These are phyloP conservation scores for Cataglyphis rosenhaueri DNA, from an alignment of 2,888 invertebrate species.

Conservation along the genomic window DNA sequence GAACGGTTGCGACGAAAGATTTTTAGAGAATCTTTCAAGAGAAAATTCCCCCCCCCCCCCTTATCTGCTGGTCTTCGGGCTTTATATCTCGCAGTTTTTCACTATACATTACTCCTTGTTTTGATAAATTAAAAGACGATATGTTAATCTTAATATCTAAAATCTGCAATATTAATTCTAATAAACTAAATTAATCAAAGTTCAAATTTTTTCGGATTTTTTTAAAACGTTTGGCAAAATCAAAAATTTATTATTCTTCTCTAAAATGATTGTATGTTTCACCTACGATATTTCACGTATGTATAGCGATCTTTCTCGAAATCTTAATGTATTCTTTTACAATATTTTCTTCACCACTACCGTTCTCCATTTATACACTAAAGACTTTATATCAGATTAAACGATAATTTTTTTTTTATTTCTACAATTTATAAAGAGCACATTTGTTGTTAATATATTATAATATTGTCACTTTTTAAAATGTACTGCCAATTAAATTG, in stretches of 20 bases:
- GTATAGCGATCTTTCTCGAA: background rate
- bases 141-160: background rate
- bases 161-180: background rate
- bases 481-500: background rate
- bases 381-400: background rate
- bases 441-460: background rate
- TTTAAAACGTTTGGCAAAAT: background rate
- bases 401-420: background rate
- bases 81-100: background rate
- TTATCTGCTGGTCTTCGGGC: background rate
- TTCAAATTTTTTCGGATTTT: background rate
- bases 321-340: slow-evolving; percentile 1
- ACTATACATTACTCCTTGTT: background rate
- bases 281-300: slow-evolving; percentile 3
- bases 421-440: background rate
- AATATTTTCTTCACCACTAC: background rate
- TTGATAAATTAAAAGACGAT: background rate
- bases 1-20: slow-evolving; percentile 35
- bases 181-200: slow-evolving; percentile 19
- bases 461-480: background rate
- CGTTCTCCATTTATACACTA: background rate
- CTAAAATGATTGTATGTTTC: background rate
- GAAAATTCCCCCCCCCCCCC: background rate
- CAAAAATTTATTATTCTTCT: background rate
- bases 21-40: slow-evolving; percentile 52